Evolutionary conservation across 2,888 invertebrate genomes (phyloP), one percentile per base, ranked within the genome.

Genomic region (Synergus gifuensis): DNA sequence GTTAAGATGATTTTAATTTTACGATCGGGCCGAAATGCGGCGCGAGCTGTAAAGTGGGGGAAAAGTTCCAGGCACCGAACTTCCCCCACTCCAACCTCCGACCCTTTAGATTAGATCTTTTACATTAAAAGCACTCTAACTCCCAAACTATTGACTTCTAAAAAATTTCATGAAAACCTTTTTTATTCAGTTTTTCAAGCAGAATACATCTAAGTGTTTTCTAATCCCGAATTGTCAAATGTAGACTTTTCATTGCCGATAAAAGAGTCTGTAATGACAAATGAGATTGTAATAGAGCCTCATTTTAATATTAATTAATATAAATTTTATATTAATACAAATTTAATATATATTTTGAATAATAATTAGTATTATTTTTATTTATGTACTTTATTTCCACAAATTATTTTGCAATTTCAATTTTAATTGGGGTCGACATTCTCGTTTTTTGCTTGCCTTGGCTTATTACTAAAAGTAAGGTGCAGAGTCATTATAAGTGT

Each of bases 1-100:
- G 79, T 79, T 64, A 82, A 12, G 28, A 64, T 42, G 78, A 78
- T 81, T 78, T 62, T 79, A 79, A 78, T 79, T 79, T 54, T 3
- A 12, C 4, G 22, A 11, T 3, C 12, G 22, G 9, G 4, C 4
- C 12, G 22, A 22, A 60, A 60, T 12, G 11, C 12, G 11, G n/a
- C 0, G 7, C 49, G n/a, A 49, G 0, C 7, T 8, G 49, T n/a
- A 60, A 9, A 22, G 22, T n/a, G 22, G 60, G 58, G 12, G 60
- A 22, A 18, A 11, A 8, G 12, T 22, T 60, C 12, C 12, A 12
- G 4, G 4, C 12, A 1, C 22, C 11, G 18, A 60, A 11, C 12
- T 4, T 18, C 2, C 58, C 18, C 58, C 11, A 58, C 58, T 58
- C 5, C 22, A 22, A 11, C 1, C 12, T 22, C 8, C 22, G 22